Percentiles rank a stretch among this genome's conserved stretches.
These are phyloP conservation scores for Capitulum mitella DNA, from an alignment of 2,888 invertebrate species.

Conservation along the genomic window DNA sequence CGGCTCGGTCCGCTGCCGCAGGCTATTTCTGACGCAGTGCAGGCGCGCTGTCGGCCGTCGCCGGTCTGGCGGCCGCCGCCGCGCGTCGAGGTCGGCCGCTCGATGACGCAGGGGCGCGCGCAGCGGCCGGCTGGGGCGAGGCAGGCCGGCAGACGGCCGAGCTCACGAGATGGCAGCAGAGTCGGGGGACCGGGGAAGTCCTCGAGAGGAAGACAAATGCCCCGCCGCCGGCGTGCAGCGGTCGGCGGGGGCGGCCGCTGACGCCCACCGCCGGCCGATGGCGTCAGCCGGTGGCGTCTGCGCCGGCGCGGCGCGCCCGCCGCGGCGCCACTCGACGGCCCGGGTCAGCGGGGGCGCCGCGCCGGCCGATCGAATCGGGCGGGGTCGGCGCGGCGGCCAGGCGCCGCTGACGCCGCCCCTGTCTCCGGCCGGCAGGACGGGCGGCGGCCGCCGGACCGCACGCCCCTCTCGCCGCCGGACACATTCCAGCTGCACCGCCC, in stretches of 20 bases:
- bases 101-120: not conserved
- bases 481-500: too few relatives aligned
- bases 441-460: not conserved
- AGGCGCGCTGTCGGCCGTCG: not conserved
- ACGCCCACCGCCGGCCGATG: not conserved
- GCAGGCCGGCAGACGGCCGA: not conserved
- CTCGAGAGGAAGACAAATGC: not conserved
- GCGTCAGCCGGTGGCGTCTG: not conserved
- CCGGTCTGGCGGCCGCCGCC: not conserved
- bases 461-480: not conserved
- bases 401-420: not conserved
- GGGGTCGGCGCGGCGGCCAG: too few relatives aligned
- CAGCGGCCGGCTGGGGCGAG: not conserved
- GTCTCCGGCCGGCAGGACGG: not conserved
- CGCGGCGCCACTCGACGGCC: not conserved
- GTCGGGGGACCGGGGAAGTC: not conserved
- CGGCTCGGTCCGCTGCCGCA: not conserved
- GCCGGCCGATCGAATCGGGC: too few relatives aligned
- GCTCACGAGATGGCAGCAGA: not conserved
- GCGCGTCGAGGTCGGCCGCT: not conserved
- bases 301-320: not conserved
- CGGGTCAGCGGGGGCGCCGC: not conserved
- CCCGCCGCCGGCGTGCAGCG: not conserved
- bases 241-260: not conserved
- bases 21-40: not conserved